These are phyloP conservation scores for Ctenopoma multispine DNA, from an alignment of 2,797 vertebrate species.

Conservation along the genomic window DNA sequence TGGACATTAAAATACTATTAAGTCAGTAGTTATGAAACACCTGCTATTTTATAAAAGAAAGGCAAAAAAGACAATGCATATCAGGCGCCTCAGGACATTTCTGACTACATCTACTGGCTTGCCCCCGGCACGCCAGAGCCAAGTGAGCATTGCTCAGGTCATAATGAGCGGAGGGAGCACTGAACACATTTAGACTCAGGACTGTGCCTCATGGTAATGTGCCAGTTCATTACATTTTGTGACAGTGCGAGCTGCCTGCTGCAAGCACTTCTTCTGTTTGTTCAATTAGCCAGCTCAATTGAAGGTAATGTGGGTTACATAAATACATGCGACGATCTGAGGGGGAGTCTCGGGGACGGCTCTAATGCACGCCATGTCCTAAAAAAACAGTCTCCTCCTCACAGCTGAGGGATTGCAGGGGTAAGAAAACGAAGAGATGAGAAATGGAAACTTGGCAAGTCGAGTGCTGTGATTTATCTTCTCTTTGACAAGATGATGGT, in stretches of 20 bases:
- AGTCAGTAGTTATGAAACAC: constrained; percentile 54
- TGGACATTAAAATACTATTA: constrained; percentile 63
- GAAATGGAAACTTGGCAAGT: constrained; percentile 46
- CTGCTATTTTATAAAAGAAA: constrained; percentile 31
- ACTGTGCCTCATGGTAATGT: constrained; percentile 68
- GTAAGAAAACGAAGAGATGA: constrained; percentile 20
- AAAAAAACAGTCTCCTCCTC: constrained; percentile 31
- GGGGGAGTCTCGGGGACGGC: constrained; percentile 41
- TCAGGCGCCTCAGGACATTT: constrained; percentile 48
- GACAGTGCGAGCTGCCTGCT: constrained; percentile 66
- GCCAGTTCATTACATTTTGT: constrained; percentile 77
- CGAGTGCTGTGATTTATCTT: constrained; percentile 27
- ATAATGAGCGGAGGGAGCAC: constrained; percentile 67
- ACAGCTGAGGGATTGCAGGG: constrained; percentile 2
- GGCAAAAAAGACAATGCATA: constrained; percentile 33
- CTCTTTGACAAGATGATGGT: constrained; percentile 25
- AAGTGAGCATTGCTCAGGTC: constrained; percentile 59
- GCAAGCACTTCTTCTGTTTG: constrained; percentile 67
- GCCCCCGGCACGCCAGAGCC: constrained; percentile 38
- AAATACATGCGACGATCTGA: constrained; percentile 52
- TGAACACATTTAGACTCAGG: constrained; percentile 53
- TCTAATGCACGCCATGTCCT: constrained; percentile 38
- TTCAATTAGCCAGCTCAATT: constrained; percentile 67
- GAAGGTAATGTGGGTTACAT: constrained; percentile 65
- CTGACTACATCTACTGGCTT: constrained; percentile 40